Conservation (phyloP, 2,888 invertebrate genomes). For the Andrena fulva region DNA sequence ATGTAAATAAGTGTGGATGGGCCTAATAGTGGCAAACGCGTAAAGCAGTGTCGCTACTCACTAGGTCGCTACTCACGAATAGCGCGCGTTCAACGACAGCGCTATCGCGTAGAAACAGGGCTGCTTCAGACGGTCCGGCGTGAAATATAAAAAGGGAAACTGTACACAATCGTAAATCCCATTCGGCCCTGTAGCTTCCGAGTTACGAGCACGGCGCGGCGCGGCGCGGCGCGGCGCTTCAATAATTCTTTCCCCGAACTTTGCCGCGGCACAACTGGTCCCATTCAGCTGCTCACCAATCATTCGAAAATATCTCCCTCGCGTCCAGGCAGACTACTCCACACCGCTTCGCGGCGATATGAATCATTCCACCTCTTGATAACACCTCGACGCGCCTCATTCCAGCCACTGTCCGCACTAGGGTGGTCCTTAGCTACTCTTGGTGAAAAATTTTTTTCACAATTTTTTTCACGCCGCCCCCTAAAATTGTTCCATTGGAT, state of each 20-base stretch:
- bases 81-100: not conserved
- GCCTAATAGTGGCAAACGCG: not conserved
- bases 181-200: not conserved
- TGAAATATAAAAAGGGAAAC: not conserved
- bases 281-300: conserved; percentile 2
- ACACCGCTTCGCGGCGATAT: not conserved
- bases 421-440: too few species aligned
- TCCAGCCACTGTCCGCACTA: too few species aligned
- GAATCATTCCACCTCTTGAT: conserved; percentile 27
- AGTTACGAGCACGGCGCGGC: not conserved
- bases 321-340: not conserved
- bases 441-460: too few species aligned
- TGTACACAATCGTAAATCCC: not conserved
- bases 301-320: not conserved
- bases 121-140: not conserved
- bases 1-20: not conserved
- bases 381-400: conserved; percentile 23
- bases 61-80: not conserved
- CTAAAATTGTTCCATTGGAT: too few species aligned
- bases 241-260: not conserved
- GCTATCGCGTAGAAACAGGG: too few species aligned
- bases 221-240: not conserved
- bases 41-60: not conserved
- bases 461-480: too few species aligned
- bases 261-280: not conserved